Evolutionary conservation across 2,797 vertebrate genomes (phyloP).

Genomic region (Sarcoramphus papa): DNA sequence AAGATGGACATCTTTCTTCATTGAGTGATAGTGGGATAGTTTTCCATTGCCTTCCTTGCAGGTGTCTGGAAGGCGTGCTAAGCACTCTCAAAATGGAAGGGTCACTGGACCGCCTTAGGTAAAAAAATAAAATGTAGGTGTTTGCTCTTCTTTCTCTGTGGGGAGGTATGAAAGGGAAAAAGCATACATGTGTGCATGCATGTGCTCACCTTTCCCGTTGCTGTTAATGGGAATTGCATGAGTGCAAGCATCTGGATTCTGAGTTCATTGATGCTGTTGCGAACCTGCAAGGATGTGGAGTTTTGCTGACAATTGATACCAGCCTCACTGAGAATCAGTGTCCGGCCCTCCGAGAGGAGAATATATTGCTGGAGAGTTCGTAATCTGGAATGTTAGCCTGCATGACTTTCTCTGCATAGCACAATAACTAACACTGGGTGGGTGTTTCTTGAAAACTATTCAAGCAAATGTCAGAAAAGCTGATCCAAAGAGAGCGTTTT

Average conservation of each 20-base stretch:
- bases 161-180: not conserved
- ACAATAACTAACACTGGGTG: not conserved
- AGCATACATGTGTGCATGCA: not conserved
- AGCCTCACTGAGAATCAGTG: not conserved
- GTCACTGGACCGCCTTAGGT: not conserved
- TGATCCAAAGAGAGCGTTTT: conserved; percentile 1
- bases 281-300: not conserved
- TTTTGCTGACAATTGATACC: not conserved
- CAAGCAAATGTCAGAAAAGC: conserved; percentile 19
- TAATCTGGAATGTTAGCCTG: not conserved
- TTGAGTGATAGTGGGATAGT: not conserved
- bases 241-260: not conserved
- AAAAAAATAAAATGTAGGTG: not conserved
- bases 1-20: not conserved
- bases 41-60: not conserved
- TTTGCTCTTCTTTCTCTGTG: not conserved
- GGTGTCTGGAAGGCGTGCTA: not conserved
- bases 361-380: not conserved
- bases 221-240: not conserved
- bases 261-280: not conserved
- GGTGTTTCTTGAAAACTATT: not conserved
- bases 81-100: not conserved
- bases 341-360: not conserved
- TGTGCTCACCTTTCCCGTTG: not conserved
- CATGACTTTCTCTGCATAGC: not conserved